Conservation (phyloP, 1,140 invertebrate genomes). For the Sweltsa coloradensis region DNA sequence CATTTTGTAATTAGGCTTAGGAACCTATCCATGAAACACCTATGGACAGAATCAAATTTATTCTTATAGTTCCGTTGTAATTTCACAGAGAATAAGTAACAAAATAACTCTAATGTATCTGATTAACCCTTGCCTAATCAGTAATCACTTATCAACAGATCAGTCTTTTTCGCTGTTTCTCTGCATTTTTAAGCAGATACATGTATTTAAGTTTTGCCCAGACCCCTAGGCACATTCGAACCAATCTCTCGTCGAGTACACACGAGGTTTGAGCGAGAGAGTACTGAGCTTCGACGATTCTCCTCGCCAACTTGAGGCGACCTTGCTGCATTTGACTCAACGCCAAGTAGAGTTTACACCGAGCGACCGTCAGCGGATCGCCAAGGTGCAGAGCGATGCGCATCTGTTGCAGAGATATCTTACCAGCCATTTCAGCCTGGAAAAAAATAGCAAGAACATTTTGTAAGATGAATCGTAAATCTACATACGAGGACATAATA, state of each 20-base stretch:
- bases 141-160: background rate
- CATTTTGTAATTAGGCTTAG: too few species aligned
- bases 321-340: conserved; percentile 76
- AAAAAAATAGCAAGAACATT: conserved; percentile 20
- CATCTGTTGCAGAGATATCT: conserved; percentile 74
- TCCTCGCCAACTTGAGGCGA: conserved; percentile 44
- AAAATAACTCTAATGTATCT: too few species aligned
- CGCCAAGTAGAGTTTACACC: conserved; percentile 76
- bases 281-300: conserved; percentile 53
- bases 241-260: conserved; percentile 43
- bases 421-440: conserved; percentile 73
- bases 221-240: conserved; percentile 72
- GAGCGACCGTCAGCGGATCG: conserved; percentile 61
- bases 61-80: too few species aligned
- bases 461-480: background rate
- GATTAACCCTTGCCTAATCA: too few species aligned
- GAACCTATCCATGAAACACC: too few species aligned
- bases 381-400: conserved; percentile 62
- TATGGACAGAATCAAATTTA: too few species aligned
- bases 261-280: conserved; percentile 32
- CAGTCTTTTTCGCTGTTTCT: conserved; percentile 14
- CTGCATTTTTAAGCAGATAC: conserved; percentile 26
- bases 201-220: conserved; percentile 67
- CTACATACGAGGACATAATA: too few species aligned
- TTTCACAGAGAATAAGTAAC: too few species aligned